These are phyloP conservation scores for Fragum sueziense DNA, from an alignment of 2,888 invertebrate genomes.

Conservation along the genomic window DNA sequence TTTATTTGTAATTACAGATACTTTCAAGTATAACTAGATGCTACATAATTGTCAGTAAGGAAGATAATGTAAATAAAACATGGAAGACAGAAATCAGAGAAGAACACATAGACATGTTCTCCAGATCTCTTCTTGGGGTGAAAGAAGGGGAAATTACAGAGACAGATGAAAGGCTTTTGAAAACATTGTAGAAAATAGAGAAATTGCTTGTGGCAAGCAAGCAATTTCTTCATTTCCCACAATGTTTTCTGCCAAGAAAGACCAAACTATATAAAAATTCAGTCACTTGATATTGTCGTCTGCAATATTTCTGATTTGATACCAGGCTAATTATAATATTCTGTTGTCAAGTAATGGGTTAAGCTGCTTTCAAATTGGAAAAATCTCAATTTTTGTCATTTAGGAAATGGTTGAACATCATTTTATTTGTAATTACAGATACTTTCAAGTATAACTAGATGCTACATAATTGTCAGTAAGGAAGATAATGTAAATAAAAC, in stretches of 20 bases:
- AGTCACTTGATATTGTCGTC: too few relatives aligned
- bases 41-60: conserved; percentile 31
- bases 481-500: conserved; percentile 45
- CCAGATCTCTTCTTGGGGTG: conserved; percentile 53
- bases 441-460: conserved; percentile 34
- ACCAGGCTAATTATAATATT: too few relatives aligned
- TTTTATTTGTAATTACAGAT: conserved; percentile 38
- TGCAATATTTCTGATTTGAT: neutral
- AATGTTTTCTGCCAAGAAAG: conserved; percentile 5
- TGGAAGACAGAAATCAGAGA: conserved; percentile 60
- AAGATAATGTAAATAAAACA: conserved; percentile 45
- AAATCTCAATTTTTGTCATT: too few relatives aligned
- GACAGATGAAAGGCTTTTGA: conserved; percentile 1
- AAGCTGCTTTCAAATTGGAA: neutral
- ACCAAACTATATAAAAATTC: too few relatives aligned
- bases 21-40: conserved; percentile 36
- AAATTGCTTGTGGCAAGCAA: neutral
- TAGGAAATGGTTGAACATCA: too few relatives aligned
- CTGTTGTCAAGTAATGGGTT: neutral
- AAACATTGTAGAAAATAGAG: neutral
- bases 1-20: conserved; percentile 40
- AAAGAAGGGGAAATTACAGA: conserved; percentile 23
- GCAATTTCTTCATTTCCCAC: neutral
- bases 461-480: conserved; percentile 32
- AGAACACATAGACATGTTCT: conserved; percentile 55